Conservation (phyloP, 2,113 vertebrate species). For the Prolemur simus region DNA sequence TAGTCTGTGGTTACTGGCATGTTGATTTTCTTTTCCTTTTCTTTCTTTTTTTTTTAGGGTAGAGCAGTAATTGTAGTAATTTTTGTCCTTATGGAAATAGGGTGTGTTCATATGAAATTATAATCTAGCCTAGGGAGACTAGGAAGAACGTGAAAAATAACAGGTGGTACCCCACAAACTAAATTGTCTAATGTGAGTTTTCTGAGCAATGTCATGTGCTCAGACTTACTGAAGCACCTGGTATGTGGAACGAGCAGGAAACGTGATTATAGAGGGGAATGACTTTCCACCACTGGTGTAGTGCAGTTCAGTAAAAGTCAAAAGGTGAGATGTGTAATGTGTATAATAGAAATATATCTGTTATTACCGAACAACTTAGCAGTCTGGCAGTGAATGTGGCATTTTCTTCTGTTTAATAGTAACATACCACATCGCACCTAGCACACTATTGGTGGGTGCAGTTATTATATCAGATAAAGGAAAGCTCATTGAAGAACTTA, state of each 20-base stretch:
- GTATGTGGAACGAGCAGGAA: conserved; percentile 30
- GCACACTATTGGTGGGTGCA: background rate
- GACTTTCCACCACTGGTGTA: background rate
- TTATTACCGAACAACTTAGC: conserved; percentile 33
- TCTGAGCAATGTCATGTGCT: conserved; percentile 50
- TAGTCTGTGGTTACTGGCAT: conserved; percentile 5
- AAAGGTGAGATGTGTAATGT: background rate
- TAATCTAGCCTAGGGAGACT: conserved; percentile 16
- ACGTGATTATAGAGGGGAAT: background rate
- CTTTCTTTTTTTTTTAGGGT: background rate
- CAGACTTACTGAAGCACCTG: conserved; percentile 55
- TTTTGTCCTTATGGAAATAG: conserved; percentile 52
- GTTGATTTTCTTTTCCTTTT: background rate
- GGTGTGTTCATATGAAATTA: conserved; percentile 42
- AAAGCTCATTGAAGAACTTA: background rate
- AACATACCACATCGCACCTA: background rate
- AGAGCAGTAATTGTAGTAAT: background rate
- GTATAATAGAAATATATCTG: conserved; percentile 23
- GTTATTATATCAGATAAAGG: background rate
- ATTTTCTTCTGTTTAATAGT: conserved; percentile 16
- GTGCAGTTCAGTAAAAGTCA: background rate
- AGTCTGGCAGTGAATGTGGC: background rate
- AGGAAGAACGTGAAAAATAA: conserved; percentile 59
- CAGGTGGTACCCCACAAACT: conserved; percentile 48
- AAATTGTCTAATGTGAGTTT: conserved; percentile 51